phyloP scores from a whole-genome alignment of 2,797 vertebrate species.

The Lepus townsendii region DNA sequence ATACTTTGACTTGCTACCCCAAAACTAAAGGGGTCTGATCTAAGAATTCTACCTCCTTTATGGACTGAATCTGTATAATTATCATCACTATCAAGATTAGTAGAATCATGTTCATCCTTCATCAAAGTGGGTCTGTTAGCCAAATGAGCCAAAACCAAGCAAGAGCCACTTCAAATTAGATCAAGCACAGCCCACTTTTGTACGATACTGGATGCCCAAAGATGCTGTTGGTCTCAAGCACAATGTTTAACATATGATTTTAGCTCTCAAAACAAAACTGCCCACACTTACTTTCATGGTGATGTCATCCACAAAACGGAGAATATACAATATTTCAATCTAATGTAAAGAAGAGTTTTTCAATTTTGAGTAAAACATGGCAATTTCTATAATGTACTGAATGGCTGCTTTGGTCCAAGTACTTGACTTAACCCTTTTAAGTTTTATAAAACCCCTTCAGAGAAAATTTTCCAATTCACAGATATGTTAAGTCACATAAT shows the following conservation, averaged over 20 bases:
- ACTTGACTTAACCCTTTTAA: slow-evolving; percentile 36
- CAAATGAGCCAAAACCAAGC: not conserved
- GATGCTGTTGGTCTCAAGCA: not conserved
- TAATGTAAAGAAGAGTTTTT: slow-evolving; percentile 33
- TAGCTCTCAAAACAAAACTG: slow-evolving; percentile 46
- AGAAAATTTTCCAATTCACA: slow-evolving; percentile 34
- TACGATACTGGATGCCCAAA: not conserved
- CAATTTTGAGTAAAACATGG: not conserved
- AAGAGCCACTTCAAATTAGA: not conserved
- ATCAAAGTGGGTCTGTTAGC: not conserved
- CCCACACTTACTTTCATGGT: not conserved
- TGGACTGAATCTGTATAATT: not conserved
- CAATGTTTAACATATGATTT: not conserved
- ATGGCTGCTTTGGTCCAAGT: slow-evolving; percentile 41
- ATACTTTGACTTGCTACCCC: not conserved
- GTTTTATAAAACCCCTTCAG: not conserved
- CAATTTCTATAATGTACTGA: slow-evolving; percentile 16
- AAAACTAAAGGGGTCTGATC: slow-evolving; percentile 7
- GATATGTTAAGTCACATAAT: not conserved
- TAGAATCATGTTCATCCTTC: slow-evolving; percentile 29
- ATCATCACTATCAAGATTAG: slow-evolving; percentile 37
- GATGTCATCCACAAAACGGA: not conserved
- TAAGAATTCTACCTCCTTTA: not conserved
- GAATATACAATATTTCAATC: slow-evolving; percentile 38
- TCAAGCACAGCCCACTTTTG: not conserved